phyloP scores from a whole-genome alignment of 2,797 vertebrate species.

The Intellagama lesueurii region DNA sequence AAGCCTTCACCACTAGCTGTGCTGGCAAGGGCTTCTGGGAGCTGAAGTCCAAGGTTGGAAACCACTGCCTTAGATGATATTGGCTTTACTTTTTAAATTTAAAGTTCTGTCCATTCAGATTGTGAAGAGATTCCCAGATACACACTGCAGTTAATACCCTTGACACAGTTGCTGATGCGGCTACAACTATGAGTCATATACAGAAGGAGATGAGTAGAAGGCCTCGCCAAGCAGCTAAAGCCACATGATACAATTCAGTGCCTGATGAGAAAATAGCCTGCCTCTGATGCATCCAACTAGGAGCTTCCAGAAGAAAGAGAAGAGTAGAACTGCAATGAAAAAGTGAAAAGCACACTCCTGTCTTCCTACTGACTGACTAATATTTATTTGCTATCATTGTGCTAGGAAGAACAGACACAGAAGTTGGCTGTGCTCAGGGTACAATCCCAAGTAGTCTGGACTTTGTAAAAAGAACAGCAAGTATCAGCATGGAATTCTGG shows the following conservation, averaged over 20 bases:
- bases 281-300: neutral
- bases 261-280: neutral
- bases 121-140: neutral
- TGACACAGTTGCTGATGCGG: neutral
- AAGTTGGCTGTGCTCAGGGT: neutral
- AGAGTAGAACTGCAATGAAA: neutral
- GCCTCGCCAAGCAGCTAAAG: no score
- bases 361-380: neutral
- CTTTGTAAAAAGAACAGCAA: constrained; percentile 9
- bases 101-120: neutral
- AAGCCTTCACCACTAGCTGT: no score
- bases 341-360: neutral
- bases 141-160: neutral
- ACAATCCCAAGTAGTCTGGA: neutral
- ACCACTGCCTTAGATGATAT: no score
- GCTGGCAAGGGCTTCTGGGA: no score
- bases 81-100: neutral
- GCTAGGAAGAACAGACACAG: neutral
- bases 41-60: no score
- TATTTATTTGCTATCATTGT: neutral
- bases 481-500: constrained; percentile 4
- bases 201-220: neutral
- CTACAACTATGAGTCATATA: neutral
- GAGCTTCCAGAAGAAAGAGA: neutral
- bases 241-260: neutral